These are phyloP conservation scores for Eilema caniola DNA, from an alignment of 2,888 invertebrate genomes.

Conservation along the genomic window DNA sequence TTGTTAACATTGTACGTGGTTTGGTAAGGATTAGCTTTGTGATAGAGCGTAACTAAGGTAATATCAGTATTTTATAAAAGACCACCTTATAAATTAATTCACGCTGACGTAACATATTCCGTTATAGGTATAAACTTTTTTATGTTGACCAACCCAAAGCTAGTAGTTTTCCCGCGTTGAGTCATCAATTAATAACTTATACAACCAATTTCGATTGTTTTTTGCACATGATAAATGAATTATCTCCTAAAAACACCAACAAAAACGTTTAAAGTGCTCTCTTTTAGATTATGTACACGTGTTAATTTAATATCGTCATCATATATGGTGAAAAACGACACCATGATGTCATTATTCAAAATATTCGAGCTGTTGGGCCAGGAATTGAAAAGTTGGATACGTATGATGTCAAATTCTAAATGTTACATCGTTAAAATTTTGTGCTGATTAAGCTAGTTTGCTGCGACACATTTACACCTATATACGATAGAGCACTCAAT, in stretches of 20 bases:
- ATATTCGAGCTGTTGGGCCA: slow-evolving; percentile 46
- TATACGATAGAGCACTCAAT: too few species aligned
- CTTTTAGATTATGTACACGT: slow-evolving; percentile 74
- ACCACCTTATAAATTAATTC: not conserved
- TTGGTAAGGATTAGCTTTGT: too few species aligned
- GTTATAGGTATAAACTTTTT: slow-evolving; percentile 35
- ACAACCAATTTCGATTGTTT: slow-evolving; percentile 53
- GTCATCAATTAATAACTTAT: slow-evolving; percentile 45
- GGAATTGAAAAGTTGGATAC: slow-evolving; percentile 49
- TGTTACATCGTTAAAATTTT: too few species aligned
- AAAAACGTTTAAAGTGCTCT: slow-evolving; percentile 66
- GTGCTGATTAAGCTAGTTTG: too few species aligned
- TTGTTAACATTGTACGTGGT: too few species aligned
- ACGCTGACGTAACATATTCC: slow-evolving; percentile 38
- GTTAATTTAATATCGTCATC: slow-evolving; percentile 71
- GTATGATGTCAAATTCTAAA: too few species aligned
- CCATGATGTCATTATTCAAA: slow-evolving; percentile 72
- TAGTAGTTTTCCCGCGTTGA: slow-evolving; percentile 52
- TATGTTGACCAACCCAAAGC: slow-evolving; percentile 29
- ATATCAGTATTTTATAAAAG: not conserved
- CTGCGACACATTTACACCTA: too few species aligned
- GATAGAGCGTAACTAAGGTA: too few species aligned
- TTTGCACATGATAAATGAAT: slow-evolving; percentile 49
- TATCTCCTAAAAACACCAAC: slow-evolving; percentile 46
- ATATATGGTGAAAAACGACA: slow-evolving; percentile 70